These are phyloP conservation scores for Bothrops alternatus DNA, from an alignment of 2,797 vertebrate species.

Conservation along the genomic window DNA sequence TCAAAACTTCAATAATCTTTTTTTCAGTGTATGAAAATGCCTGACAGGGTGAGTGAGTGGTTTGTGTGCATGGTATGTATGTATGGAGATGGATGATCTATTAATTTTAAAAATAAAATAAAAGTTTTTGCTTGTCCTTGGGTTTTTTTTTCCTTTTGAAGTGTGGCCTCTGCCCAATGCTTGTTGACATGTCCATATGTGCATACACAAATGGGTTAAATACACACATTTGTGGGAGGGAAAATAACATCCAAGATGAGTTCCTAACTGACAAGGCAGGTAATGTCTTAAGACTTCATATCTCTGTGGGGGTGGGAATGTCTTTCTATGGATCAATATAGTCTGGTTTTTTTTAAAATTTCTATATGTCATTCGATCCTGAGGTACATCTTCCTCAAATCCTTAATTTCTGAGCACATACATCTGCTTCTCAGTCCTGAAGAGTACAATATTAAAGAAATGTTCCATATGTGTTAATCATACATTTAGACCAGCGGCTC, in stretches of 20 bases:
- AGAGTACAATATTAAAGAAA: not conserved
- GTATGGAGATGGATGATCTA: not conserved
- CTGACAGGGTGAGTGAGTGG: not conserved
- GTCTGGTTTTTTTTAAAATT: not conserved
- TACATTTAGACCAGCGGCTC: not conserved
- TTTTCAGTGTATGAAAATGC: not conserved
- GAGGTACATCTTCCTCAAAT: not conserved
- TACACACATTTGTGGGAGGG: not conserved
- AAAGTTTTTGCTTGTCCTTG: not conserved
- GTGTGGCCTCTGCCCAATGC: not conserved
- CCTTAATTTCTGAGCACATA: not conserved
- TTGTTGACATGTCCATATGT: not conserved
- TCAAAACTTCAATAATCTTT: not conserved
- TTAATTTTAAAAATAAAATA: not conserved
- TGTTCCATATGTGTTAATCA: not conserved
- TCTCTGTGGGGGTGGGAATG: not conserved
- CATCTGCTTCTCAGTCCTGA: not conserved
- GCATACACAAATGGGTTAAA: not conserved
- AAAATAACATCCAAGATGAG: not conserved
- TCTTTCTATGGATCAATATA: not conserved
- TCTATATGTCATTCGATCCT: not conserved
- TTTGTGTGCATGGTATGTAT: not conserved
- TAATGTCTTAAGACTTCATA: not conserved
- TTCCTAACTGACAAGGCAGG: not conserved
- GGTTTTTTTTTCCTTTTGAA: not conserved